A percentile compares a stretch with the other conserved stretches of the same genome.
These are phyloP conservation scores for Tenthredo livida DNA, from an alignment of 2,888 invertebrate genomes.

Conservation along the genomic window DNA sequence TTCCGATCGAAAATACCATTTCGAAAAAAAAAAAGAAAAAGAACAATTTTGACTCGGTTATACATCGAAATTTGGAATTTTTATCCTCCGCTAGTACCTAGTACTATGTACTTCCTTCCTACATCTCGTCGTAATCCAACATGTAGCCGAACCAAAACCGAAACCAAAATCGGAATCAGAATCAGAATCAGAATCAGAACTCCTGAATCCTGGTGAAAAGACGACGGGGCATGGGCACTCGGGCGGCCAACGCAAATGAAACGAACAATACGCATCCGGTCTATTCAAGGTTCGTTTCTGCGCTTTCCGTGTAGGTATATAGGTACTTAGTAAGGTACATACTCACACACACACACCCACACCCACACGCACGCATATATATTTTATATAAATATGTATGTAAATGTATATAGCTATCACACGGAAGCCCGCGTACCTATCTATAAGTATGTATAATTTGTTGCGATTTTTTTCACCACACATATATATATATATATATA, in stretches of 20 bases:
- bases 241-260: slow-evolving; percentile 49
- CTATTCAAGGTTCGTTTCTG: slow-evolving; percentile 27
- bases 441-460: too few relatives aligned
- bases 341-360: too few relatives aligned
- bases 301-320: not conserved
- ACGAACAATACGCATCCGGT: slow-evolving; percentile 51
- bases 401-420: not conserved
- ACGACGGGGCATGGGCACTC: not conserved
- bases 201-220: slow-evolving; percentile 15
- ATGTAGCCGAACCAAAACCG: not conserved
- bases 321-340: not conserved
- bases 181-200: not conserved
- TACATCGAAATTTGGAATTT: too few relatives aligned
- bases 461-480: not conserved
- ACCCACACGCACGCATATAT: too few relatives aligned
- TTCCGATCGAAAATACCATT: too few relatives aligned
- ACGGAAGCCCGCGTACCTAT: not conserved
- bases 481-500: too few relatives aligned
- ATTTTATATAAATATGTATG: not conserved
- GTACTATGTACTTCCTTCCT: too few relatives aligned
- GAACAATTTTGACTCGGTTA: too few relatives aligned
- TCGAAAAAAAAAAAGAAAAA: too few relatives aligned
- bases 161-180: not conserved
- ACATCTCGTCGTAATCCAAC: too few relatives aligned
- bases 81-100: too few relatives aligned